phyloP scores from a whole-genome alignment of 2,797 vertebrate genomes.

The Pipistrellus pipistrellus region DNA sequence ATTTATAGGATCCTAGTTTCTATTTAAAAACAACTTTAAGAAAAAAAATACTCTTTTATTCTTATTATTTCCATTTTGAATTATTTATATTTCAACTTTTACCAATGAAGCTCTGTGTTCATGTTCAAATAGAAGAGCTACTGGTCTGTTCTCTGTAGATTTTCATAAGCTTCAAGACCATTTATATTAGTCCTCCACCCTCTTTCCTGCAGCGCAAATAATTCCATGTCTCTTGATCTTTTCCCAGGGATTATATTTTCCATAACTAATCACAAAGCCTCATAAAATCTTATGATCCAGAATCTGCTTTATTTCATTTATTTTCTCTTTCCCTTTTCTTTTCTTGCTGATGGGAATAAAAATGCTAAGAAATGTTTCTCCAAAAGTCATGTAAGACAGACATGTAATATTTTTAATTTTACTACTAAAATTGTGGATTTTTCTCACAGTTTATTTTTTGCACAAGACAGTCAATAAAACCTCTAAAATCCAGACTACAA shows the following conservation, averaged over 20 bases:
- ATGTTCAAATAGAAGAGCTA: background rate
- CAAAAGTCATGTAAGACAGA: background rate
- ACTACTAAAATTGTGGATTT: background rate
- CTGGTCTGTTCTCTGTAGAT: background rate
- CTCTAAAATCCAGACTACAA: constrained; percentile 58
- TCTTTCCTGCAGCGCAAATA: constrained; percentile 24
- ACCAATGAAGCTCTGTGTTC: background rate
- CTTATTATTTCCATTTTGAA: constrained; percentile 17
- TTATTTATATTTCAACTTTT: constrained; percentile 26
- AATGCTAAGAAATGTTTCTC: background rate
- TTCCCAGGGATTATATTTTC: constrained; percentile 52
- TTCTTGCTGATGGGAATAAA: constrained; percentile 44
- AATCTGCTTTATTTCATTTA: constrained; percentile 1
- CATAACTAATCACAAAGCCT: background rate
- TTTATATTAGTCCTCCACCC: background rate
- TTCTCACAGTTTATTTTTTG: constrained; percentile 44
- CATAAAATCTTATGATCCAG: background rate
- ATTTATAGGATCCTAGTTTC: background rate
- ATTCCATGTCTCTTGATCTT: constrained; percentile 3
- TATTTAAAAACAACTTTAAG: background rate
- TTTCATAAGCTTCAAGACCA: background rate
- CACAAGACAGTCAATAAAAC: constrained; percentile 41
- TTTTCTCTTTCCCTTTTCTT: background rate
- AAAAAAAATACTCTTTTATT: constrained; percentile 18
- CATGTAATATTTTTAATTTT: constrained; percentile 25